Conservation (phyloP, 2,888 invertebrate genomes). For the Amphipoea lucens region DNA sequence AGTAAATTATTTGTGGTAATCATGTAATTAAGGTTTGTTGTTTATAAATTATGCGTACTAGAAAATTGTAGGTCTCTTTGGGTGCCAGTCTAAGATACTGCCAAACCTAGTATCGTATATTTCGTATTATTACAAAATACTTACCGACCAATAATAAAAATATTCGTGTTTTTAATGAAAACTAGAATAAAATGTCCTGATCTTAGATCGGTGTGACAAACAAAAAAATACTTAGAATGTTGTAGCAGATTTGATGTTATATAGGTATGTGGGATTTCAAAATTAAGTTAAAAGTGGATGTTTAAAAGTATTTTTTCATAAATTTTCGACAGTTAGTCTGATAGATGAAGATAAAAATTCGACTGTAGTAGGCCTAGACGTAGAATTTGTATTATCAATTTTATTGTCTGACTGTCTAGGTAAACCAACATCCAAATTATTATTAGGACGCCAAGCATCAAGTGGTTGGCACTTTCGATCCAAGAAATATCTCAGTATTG, state of each 20-base stretch:
- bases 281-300: conserved; percentile 48
- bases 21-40: conserved; percentile 53
- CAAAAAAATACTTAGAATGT: conserved; percentile 53
- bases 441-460: conserved; percentile 24
- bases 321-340: conserved; percentile 57
- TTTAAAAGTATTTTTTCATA: conserved; percentile 64
- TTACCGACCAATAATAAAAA: conserved; percentile 65
- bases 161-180: conserved; percentile 59
- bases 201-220: conserved; percentile 52
- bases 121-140: conserved; percentile 56
- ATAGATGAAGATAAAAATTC: conserved; percentile 49
- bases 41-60: conserved; percentile 41
- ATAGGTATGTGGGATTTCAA: conserved; percentile 40
- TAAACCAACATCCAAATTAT: conserved; percentile 39
- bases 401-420: conserved; percentile 49
- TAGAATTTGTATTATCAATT: conserved; percentile 64
- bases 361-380: conserved; percentile 61
- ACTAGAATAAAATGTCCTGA: conserved; percentile 46
- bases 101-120: conserved; percentile 58
- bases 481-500: conserved; percentile 12
- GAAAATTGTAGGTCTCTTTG: conserved; percentile 51
- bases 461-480: conserved; percentile 16
- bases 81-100: conserved; percentile 62
- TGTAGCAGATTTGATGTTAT: conserved; percentile 64
- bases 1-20: conserved; percentile 46